Evolutionary conservation across 2,888 invertebrate genomes (phyloP), one percentile per base, ranked within the genome.

Genomic region (Nineta flava): DNA sequence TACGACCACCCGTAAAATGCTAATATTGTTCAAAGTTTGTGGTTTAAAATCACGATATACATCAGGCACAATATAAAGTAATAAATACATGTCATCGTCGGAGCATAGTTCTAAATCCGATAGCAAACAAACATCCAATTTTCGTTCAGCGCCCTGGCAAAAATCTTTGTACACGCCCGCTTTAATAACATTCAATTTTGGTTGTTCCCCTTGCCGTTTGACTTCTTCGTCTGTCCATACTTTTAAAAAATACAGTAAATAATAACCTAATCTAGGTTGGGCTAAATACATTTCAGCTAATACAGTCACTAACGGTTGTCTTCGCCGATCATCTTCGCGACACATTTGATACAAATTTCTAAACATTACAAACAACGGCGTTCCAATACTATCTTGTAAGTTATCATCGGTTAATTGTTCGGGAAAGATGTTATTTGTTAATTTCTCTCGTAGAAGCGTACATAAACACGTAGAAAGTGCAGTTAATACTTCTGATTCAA

Each of bases 41-140:
- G 83, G 82, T 61, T 88, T 85, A 66, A 92, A 95, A 67, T 87
- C 90, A 62, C 83, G 79, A 68, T 90, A 96, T 53, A 95, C 76
- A 65, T 93, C 93, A 47, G 95, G 93, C 64, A 96, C 78, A 58
- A 97, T 73, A 80, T 87, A 95, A 61, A 91, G 84, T 66, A 95
- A 81, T 65, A 95, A 76, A 61, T 83, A 77, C 47, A 88, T 81
- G 70, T 93, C 93, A 64, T 84, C 85, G 64, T 90, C 83, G 65
- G 93, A 92, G 64, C 94, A 88, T 54, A 83, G 74, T 74, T 81
- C 83, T 57, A 95, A 76, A 70, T 96, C 95, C 54, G 81, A 76
- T 48, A 84, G 76, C 60, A 93, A 72, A 68, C 81, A 79, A 51
- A 74, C 75, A 46, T 79, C 81, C 54, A 85, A 65, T 65, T 87